A percentile compares a stretch with the other conserved stretches of the same genome.
Evolutionary conservation across 2,888 invertebrate species (phyloP).

Genomic region (Asteroscopus sphinx): DNA sequence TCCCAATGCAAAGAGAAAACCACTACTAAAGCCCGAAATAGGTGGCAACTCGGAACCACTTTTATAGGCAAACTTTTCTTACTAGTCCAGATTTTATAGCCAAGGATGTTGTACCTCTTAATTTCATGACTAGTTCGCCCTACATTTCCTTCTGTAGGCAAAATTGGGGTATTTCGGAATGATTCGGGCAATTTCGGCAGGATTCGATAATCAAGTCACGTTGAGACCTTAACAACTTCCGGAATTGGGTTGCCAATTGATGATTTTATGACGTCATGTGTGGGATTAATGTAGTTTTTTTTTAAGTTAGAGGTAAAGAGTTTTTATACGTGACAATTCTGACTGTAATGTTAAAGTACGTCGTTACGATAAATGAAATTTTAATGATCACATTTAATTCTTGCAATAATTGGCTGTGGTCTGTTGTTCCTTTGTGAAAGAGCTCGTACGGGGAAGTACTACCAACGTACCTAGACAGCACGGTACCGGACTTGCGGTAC

Average conservation of each 20-base stretch:
- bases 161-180: constrained; percentile 1
- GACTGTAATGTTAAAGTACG: not conserved
- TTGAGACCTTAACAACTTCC: constrained; percentile 32
- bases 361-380: too few species aligned
- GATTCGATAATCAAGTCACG: constrained; percentile 39
- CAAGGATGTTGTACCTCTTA: constrained; percentile 1
- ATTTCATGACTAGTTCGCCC: constrained; percentile 25
- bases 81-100: constrained; percentile 20
- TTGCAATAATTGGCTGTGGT: too few species aligned
- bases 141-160: constrained; percentile 19
- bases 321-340: not conserved
- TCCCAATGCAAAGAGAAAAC: constrained; percentile 2
- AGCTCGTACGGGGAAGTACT: too few species aligned
- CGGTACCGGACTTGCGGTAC: too few species aligned
- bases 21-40: constrained; percentile 6
- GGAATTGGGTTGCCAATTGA: constrained; percentile 31
- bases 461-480: too few species aligned
- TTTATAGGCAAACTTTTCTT: constrained; percentile 23
- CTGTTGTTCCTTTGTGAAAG: too few species aligned
- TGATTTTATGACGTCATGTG: constrained; percentile 26
- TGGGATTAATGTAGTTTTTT: constrained; percentile 4
- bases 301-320: constrained; percentile 5
- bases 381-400: too few species aligned
- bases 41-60: constrained; percentile 9
- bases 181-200: constrained; percentile 9